Evolutionary conservation across 2,888 invertebrate species (phyloP).

Genomic region (Machimus atricapillus): DNA sequence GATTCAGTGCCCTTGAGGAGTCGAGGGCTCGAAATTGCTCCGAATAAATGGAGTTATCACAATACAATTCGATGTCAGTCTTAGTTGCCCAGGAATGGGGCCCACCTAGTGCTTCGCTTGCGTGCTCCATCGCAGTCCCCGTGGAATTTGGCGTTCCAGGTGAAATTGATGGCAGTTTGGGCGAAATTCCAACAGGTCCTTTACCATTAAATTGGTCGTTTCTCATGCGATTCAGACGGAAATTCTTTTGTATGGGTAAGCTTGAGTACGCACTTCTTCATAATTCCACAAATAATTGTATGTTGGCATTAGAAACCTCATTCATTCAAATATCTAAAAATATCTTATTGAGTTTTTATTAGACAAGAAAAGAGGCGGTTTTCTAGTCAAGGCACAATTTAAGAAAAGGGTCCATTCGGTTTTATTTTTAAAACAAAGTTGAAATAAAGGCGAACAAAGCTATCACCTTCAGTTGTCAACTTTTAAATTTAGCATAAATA

Average conservation of each 20-base stretch:
- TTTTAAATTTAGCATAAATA: too few species aligned
- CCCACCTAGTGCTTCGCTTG: background rate
- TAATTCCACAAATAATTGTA: background rate
- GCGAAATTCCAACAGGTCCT: background rate
- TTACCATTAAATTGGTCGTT: background rate
- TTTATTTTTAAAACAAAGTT: background rate
- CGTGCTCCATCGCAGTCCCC: background rate
- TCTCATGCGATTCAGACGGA: background rate
- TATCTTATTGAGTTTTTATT: background rate
- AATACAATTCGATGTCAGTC: background rate
- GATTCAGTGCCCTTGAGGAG: background rate
- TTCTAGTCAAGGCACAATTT: background rate
- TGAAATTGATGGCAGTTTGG: background rate
- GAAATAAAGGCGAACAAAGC: background rate
- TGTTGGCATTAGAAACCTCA: background rate
- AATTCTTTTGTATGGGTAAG: background rate
- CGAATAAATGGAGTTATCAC: background rate
- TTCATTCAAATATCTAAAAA: background rate
- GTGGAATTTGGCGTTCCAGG: background rate
- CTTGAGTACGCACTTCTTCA: background rate
- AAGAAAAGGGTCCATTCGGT: background rate
- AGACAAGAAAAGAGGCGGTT: background rate
- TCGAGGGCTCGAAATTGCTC: background rate
- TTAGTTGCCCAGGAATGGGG: background rate
- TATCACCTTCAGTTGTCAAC: too few species aligned